A percentile compares a stretch with the other conserved stretches of the same genome.
These are phyloP conservation scores for Amphiura filiformis DNA, from an alignment of 35 echinoderm and acorn worm species.

Conservation along the genomic window DNA sequence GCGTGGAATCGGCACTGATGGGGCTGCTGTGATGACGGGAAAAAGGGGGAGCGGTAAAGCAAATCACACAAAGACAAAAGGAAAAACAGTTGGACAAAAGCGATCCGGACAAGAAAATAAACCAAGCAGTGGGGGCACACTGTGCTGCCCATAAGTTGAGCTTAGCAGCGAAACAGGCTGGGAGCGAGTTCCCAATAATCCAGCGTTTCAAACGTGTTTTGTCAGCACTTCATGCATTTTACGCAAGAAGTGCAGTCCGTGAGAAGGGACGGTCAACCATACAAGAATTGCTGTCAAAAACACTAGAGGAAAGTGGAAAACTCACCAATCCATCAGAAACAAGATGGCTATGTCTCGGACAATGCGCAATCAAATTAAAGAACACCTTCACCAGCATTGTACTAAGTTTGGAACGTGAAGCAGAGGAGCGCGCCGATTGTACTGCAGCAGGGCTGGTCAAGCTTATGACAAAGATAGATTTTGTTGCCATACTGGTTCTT, in stretches of 20 bases:
- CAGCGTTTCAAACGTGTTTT: constrained; percentile 11
- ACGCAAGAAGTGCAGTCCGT: constrained; percentile 9
- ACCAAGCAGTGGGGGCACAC: not conserved
- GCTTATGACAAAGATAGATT: constrained; percentile 32
- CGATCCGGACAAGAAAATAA: not conserved
- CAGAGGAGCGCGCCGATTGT: constrained; percentile 35
- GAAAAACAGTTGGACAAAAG: not conserved
- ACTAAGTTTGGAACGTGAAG: constrained; percentile 42
- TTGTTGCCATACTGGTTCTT: constrained; percentile 44
- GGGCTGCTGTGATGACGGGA: not conserved
- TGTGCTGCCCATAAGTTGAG: constrained; percentile 35
- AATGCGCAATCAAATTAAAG: constrained; percentile 20
- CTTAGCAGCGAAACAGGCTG: constrained; percentile 24
- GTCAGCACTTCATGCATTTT: constrained; percentile 41
- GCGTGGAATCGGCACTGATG: not conserved
- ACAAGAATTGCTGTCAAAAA: not conserved
- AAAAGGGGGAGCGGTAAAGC: not conserved
- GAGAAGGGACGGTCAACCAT: not conserved
- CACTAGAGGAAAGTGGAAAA: not conserved
- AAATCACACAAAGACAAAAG: not conserved
- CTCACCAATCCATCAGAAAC: constrained; percentile 14
- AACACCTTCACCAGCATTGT: not conserved
- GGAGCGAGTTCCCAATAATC: constrained; percentile 3
- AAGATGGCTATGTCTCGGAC: constrained; percentile 33
- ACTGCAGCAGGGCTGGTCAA: not conserved